Conservation (phyloP, 2,888 invertebrate species). For the Nomada ferruginata region DNA sequence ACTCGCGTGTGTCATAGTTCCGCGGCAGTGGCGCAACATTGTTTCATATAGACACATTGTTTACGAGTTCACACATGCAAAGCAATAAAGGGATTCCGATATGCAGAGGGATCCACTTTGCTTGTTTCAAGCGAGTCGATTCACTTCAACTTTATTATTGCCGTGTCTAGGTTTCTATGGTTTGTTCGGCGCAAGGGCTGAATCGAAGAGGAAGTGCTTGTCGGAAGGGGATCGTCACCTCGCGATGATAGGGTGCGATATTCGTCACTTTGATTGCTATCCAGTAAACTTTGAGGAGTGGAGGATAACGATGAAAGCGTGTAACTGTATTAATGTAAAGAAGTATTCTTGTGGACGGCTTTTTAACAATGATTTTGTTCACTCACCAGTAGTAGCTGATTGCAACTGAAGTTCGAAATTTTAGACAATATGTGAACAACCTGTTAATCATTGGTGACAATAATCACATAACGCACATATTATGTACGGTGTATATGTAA, state of each 20-base stretch:
- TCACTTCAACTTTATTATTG: conserved; percentile 32
- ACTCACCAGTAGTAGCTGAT: too few species aligned
- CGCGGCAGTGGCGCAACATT: conserved; percentile 60
- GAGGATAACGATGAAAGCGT: conserved; percentile 25
- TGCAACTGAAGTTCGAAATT: too few species aligned
- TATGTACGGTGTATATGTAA: too few species aligned
- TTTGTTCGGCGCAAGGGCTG: neutral
- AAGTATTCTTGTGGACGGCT: too few species aligned
- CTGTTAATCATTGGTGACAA: too few species aligned
- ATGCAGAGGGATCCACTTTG: conserved; percentile 40
- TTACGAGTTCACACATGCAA: conserved; percentile 63
- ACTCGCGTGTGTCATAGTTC: conserved; percentile 49
- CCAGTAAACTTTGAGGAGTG: neutral
- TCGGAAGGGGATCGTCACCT: conserved; percentile 4
- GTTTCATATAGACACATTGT: conserved; percentile 70
- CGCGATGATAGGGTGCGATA: conserved; percentile 1
- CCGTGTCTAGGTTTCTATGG: neutral
- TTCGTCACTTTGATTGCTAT: conserved; percentile 24
- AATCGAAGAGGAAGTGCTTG: conserved; percentile 13
- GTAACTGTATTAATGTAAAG: neutral
- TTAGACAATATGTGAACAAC: too few species aligned
- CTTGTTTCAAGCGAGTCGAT: conserved; percentile 50
- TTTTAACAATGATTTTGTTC: too few species aligned
- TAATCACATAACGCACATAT: too few species aligned
- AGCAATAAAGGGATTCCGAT: conserved; percentile 63